A percentile compares a stretch with the other conserved stretches of the same genome.
phyloP scores from a whole-genome alignment of 2,888 invertebrate species.

The Drosophila atroscutellata region DNA sequence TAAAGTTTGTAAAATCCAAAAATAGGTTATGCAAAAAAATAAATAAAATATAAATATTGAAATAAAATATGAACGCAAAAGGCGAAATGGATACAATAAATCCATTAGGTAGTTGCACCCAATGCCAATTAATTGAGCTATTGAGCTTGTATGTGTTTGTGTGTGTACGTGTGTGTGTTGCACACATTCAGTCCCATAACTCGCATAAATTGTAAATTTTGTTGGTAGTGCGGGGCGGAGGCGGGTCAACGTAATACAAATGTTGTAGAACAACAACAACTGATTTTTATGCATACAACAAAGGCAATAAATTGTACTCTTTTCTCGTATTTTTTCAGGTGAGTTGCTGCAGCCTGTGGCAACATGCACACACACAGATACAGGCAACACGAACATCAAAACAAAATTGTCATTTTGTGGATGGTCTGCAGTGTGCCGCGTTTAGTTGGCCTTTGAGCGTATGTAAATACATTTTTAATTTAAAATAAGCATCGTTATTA shows the following conservation, averaged over 20 bases:
- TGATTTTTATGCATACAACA: constrained; percentile 37
- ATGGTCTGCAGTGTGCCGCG: constrained; percentile 32
- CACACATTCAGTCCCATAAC: constrained; percentile 31
- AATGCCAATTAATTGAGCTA: constrained; percentile 43
- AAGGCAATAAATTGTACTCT: constrained; percentile 46
- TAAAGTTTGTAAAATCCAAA: neutral
- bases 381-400: constrained; percentile 8
- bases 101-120: constrained; percentile 12
- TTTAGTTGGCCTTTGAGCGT: constrained; percentile 48
- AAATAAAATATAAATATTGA: neutral
- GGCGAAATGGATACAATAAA: constrained; percentile 8
- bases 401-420: constrained; percentile 28
- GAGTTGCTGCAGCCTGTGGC: constrained; percentile 26
- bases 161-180: neutral
- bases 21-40: neutral
- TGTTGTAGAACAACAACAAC: constrained; percentile 21
- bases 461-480: constrained; percentile 76
- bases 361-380: neutral
- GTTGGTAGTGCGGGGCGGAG: constrained; percentile 19
- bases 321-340: constrained; percentile 43
- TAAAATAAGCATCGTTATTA: constrained; percentile 71
- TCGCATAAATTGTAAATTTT: constrained; percentile 35
- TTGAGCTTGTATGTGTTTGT: constrained; percentile 8
- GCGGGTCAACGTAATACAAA: constrained; percentile 9
- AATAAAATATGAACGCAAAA: neutral